phyloP scores from a whole-genome alignment of 2,113 vertebrate genomes.

The Callipepla californica region DNA sequence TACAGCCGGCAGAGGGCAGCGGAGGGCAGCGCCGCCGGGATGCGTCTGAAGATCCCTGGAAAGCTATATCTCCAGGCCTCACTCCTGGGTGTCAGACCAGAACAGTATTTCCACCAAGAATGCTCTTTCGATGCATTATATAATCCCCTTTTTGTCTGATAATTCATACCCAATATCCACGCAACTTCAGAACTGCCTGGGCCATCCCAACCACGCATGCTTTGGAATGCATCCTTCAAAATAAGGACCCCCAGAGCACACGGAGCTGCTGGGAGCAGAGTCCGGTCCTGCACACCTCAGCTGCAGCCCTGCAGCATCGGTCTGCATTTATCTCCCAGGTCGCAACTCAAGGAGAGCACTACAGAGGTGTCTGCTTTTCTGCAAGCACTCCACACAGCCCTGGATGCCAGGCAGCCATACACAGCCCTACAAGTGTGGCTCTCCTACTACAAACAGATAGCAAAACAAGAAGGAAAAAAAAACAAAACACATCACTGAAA shows the following conservation, averaged over 20 bases:
- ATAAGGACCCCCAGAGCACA: accelerated
- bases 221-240: accelerated
- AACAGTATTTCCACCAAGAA: neutral
- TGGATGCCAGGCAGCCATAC: neutral
- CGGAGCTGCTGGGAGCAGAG: neutral
- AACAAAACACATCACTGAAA: accelerated
- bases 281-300: neutral
- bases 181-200: neutral
- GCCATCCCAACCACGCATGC: accelerated
- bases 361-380: accelerated
- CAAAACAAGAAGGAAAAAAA: neutral
- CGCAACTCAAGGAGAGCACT: accelerated
- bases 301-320: no score
- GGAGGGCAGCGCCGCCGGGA: neutral
- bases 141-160: accelerated
- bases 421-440: neutral
- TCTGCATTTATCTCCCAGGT: no score
- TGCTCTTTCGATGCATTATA: neutral
- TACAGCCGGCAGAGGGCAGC: neutral
- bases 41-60: neutral
- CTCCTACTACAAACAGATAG: neutral
- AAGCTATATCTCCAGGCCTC: neutral
- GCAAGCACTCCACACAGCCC: no score
- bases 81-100: accelerated
- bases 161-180: neutral